Evolutionary conservation across 2,888 invertebrate species (phyloP).

Genomic region (Mythimna ferrago): DNA sequence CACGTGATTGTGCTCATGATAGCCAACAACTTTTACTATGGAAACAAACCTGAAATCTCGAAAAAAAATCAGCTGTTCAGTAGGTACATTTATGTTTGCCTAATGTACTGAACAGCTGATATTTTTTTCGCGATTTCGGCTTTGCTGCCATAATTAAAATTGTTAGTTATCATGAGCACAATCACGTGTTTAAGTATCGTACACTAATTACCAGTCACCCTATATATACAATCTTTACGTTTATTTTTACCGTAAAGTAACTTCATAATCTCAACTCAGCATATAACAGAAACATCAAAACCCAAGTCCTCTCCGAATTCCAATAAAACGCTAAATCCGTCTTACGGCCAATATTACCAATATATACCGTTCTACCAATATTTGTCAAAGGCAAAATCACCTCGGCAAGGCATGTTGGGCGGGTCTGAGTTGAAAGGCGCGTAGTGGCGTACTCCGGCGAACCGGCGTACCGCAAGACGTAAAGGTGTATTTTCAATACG

Average conservation of each 20-base stretch:
- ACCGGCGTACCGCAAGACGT: conserved; percentile 48
- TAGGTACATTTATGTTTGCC: too few relatives aligned
- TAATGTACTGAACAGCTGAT: too few relatives aligned
- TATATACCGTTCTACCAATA: conserved; percentile 83
- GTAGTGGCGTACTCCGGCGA: conserved; percentile 47
- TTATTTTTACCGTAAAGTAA: neutral
- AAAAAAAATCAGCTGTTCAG: too few relatives aligned
- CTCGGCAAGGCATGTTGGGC: conserved; percentile 63
- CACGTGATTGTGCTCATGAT: too few relatives aligned
- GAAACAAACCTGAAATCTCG: too few relatives aligned
- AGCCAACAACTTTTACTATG: too few relatives aligned
- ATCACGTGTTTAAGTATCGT: too few relatives aligned
- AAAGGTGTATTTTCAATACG: conserved; percentile 57
- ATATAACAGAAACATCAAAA: conserved; percentile 50
- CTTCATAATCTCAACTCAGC: neutral
- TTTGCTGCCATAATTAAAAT: too few relatives aligned
- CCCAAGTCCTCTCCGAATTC: conserved; percentile 64
- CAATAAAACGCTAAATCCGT: conserved; percentile 76
- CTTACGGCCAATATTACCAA: conserved; percentile 74
- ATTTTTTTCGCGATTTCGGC: too few relatives aligned
- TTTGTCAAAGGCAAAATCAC: conserved; percentile 83
- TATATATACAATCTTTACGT: too few relatives aligned
- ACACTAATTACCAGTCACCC: too few relatives aligned
- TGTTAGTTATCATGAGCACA: too few relatives aligned
- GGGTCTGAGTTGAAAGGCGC: conserved; percentile 48